A percentile compares a stretch with the other conserved stretches of the same genome.
Conservation (phyloP, 2,888 invertebrate species). For the Tetropium fuscum region DNA sequence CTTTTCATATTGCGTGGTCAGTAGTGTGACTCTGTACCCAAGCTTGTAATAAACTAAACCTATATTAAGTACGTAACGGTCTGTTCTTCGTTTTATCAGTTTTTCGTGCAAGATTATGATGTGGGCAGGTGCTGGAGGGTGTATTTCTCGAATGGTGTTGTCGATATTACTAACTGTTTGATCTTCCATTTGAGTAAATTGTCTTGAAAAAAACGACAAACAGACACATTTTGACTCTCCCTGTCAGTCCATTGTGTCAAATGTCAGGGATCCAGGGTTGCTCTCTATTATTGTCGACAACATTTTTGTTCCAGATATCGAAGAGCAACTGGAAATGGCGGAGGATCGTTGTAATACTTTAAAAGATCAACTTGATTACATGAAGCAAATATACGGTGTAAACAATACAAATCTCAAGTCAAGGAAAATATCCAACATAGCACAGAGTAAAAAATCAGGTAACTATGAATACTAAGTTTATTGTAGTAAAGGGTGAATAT, state of each 20-base stretch:
- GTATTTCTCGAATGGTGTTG: slow-evolving; percentile 3
- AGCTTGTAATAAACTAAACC: slow-evolving; percentile 53
- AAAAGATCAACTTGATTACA: slow-evolving; percentile 64
- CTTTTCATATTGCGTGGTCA: slow-evolving; percentile 53
- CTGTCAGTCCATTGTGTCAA: slow-evolving; percentile 6
- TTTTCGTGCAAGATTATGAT: slow-evolving; percentile 58
- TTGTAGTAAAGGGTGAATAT: too few species aligned
- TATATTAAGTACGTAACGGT: slow-evolving; percentile 57
- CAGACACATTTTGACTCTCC: slow-evolving; percentile 30
- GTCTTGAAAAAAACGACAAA: slow-evolving; percentile 21
- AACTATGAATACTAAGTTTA: too few species aligned
- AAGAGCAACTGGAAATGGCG: slow-evolving; percentile 63
- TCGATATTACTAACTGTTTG: slow-evolving; percentile 20
- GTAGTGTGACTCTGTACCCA: slow-evolving; percentile 57
- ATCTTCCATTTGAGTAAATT: slow-evolving; percentile 37
- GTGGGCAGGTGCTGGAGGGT: slow-evolving; percentile 33
- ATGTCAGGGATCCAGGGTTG: slow-evolving; percentile 6
- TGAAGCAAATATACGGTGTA: slow-evolving; percentile 62
- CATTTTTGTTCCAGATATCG: slow-evolving; percentile 58
- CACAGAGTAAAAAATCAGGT: slow-evolving; percentile 29
- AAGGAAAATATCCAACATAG: slow-evolving; percentile 38
- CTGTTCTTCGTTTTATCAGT: slow-evolving; percentile 54
- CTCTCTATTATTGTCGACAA: too few species aligned
- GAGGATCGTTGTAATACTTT: slow-evolving; percentile 63
- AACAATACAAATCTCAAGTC: slow-evolving; percentile 28